Evolutionary conservation across 2,888 invertebrate species (phyloP).

Genomic region (Drosophila demipolita): DNA sequence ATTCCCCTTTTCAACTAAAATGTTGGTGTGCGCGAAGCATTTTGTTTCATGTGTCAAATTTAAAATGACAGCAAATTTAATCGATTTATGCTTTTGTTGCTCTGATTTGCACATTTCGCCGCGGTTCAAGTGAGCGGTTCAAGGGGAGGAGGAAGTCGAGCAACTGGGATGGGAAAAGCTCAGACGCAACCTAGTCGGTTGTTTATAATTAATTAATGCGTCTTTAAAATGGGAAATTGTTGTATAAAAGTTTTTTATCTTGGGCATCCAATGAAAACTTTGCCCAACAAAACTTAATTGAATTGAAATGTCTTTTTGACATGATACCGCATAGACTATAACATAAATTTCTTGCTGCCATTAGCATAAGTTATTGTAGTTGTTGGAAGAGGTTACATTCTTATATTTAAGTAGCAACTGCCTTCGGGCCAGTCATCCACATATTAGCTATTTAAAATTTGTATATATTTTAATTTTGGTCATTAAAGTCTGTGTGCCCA

Average conservation of each 20-base stretch:
- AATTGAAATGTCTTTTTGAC: constrained; percentile 79
- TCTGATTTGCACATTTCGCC: constrained; percentile 40
- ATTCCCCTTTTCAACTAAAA: constrained; percentile 5
- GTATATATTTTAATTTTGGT: constrained; percentile 1
- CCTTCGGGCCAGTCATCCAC: constrained; percentile 19
- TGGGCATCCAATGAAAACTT: constrained; percentile 41
- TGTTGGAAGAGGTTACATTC: constrained; percentile 23
- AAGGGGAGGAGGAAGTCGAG: neutral
- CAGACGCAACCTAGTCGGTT: constrained; percentile 4
- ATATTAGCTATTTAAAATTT: constrained; percentile 34
- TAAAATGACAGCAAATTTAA: constrained; percentile 83
- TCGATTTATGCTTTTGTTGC: constrained; percentile 80
- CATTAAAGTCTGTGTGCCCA: constrained; percentile 1
- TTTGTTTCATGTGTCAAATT: constrained; percentile 81
- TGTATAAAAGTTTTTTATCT: constrained; percentile 46
- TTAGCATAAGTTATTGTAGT: constrained; percentile 33
- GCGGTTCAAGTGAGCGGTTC: constrained; percentile 7
- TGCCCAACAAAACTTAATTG: constrained; percentile 76
- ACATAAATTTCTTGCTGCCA: constrained; percentile 45
- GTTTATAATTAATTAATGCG: constrained; percentile 63
- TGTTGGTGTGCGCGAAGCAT: constrained; percentile 34
- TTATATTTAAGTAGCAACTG: constrained; percentile 11
- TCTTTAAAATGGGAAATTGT: constrained; percentile 43
- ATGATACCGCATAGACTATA: constrained; percentile 59
- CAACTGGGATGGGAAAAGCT: constrained; percentile 5